These are phyloP conservation scores for Hypselothyrea guttata DNA, from an alignment of 2,888 invertebrate genomes.

Conservation along the genomic window DNA sequence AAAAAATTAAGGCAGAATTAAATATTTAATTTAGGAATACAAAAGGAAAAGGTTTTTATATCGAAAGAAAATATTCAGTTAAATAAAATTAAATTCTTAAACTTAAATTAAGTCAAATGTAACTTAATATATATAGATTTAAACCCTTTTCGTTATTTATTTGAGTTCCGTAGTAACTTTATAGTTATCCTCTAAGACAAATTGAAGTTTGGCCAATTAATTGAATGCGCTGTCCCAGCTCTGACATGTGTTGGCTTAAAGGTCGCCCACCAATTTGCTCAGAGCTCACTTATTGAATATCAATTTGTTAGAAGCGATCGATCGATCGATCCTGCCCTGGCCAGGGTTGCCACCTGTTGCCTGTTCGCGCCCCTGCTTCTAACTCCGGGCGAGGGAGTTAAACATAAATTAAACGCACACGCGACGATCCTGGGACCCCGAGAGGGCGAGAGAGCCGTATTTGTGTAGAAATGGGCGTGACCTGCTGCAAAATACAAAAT, in stretches of 20 bases:
- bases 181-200: constrained; percentile 3
- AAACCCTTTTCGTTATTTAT: too few relatives aligned
- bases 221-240: constrained; percentile 10
- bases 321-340: constrained; percentile 11
- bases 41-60: too few relatives aligned
- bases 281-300: constrained; percentile 52
- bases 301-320: constrained; percentile 51
- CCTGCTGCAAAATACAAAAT: constrained; percentile 69
- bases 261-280: constrained; percentile 19
- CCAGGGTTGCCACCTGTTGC: constrained; percentile 52
- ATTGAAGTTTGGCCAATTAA: constrained; percentile 17
- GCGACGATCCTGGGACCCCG: constrained; percentile 51
- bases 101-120: too few relatives aligned
- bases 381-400: constrained; percentile 59
- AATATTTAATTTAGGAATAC: too few relatives aligned
- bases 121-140: too few relatives aligned
- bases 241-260: neutral
- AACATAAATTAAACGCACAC: constrained; percentile 67
- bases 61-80: too few relatives aligned
- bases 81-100: too few relatives aligned
- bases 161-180: too few relatives aligned
- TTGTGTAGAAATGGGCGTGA: constrained; percentile 60
- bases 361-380: constrained; percentile 59
- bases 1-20: too few relatives aligned
- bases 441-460: constrained; percentile 1